Evolutionary conservation across 2,113 vertebrate species (phyloP), one percentile per base, ranked within the genome.

Genomic region (Tragulus kanchil): DNA sequence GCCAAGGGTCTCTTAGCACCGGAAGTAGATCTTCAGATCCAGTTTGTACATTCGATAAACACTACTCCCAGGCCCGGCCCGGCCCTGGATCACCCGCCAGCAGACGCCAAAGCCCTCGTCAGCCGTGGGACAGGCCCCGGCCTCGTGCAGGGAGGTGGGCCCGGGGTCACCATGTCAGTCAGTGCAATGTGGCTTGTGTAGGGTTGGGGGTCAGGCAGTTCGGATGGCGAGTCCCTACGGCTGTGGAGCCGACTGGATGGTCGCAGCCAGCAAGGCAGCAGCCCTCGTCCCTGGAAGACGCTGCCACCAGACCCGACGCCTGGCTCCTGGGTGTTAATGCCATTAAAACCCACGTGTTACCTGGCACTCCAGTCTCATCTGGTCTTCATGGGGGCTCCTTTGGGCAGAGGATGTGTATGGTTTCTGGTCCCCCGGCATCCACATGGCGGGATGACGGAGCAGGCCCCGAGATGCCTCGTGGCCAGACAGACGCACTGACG

Each of bases 261-360:
- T 23, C 45, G 1, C 88, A 56, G 73, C 86, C 89, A 75, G 61
- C 16, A 0, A 48, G 73, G 84, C 62, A 59, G 88, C 90, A 21
- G 79, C 85, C 71, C 50, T 77, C n/a, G 61, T 42, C 92, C 82
- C 86, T 42, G 21, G 87, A 95, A 89, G 91, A 71, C 90, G 97
- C 97, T 97, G 91, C 96, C 97, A 96, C 75, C 95, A 1, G 91
- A 98, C 95, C 88, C 75, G 96, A 97, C 71, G 13, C 97, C 93
- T 97, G 94, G 92, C 97, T 98, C 97, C 97, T 98, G 97, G 98
- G 95, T 98, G 97, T 96, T 5, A 58, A 98, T 98, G 98, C 98
- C 98, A 98, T 99, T 99, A 99, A 98, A 99, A 98, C 85, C 36
- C 79, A 96, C 0, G 11, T 92, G 97, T 98, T 94, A 96, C 85